A percentile compares a stretch with the other conserved stretches of the same genome.
Evolutionary conservation across 2,113 vertebrate species (phyloP).

Genomic region (Tretioscincus oriximinensis): DNA sequence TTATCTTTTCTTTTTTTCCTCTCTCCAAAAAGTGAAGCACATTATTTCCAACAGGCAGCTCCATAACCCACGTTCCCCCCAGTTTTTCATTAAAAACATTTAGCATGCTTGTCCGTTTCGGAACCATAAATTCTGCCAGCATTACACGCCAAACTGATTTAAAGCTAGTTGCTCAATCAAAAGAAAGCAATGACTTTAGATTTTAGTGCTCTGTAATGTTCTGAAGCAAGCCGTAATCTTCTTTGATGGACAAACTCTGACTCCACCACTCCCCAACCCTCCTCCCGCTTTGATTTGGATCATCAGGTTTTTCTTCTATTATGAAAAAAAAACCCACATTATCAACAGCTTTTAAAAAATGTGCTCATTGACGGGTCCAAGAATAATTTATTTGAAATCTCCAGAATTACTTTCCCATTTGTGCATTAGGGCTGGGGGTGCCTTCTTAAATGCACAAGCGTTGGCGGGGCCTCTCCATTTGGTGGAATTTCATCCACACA

Average conservation of each 20-base stretch:
- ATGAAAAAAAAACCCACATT: slow-evolving; percentile 1
- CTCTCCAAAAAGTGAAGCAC: slow-evolving; percentile 27
- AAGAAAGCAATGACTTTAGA: slow-evolving; percentile 44
- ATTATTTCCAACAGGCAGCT: slow-evolving; percentile 34
- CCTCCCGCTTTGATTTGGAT: background rate
- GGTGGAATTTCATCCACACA: background rate
- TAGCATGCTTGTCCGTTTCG: slow-evolving; percentile 40
- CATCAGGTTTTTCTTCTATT: slow-evolving; percentile 22
- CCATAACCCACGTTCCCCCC: slow-evolving; percentile 16
- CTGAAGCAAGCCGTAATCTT: slow-evolving; percentile 42
- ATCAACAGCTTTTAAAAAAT: slow-evolving; percentile 5
- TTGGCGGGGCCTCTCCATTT: background rate
- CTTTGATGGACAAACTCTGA: slow-evolving; percentile 41
- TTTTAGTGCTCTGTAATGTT: slow-evolving; percentile 54
- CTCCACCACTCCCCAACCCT: slow-evolving; percentile 25
- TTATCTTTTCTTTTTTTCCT: background rate
- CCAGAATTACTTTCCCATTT: slow-evolving; percentile 26
- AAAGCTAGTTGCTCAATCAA: slow-evolving; percentile 51
- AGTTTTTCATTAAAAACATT: slow-evolving; percentile 51
- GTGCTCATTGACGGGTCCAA: background rate
- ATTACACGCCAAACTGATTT: slow-evolving; percentile 52
- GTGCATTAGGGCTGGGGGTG: slow-evolving; percentile 11
- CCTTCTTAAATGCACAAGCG: background rate
- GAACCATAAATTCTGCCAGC: slow-evolving; percentile 50
- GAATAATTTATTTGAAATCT: background rate